Evolutionary conservation across 2,888 invertebrate species (phyloP).

Genomic region (Spatulosminthurus flaviceps): DNA sequence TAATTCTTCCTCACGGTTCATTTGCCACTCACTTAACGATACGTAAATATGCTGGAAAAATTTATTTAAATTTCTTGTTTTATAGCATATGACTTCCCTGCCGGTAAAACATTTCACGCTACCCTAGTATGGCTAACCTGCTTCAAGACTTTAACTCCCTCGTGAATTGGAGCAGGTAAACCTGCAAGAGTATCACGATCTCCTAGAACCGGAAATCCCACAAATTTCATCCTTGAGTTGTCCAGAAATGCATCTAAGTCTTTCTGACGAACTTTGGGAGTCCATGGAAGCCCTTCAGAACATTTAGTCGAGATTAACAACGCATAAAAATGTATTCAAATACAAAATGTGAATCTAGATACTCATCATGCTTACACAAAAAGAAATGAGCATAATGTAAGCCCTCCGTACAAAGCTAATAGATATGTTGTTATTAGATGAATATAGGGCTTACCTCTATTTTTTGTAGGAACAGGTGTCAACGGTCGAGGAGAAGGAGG

Average conservation of each 20-base stretch:
- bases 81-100: too few relatives aligned
- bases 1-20: conserved; percentile 89
- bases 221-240: conserved; percentile 91
- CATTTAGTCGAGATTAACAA: too few relatives aligned
- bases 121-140: conserved; percentile 69
- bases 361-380: too few relatives aligned
- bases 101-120: too few relatives aligned
- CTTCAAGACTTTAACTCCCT: conserved; percentile 90
- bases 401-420: too few relatives aligned
- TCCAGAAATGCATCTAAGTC: conserved; percentile 94
- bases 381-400: too few relatives aligned
- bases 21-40: conserved; percentile 91
- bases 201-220: conserved; percentile 85
- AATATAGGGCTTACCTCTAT: conserved; percentile 59
- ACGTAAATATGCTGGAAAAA: conserved; percentile 88
- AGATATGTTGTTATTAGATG: too few relatives aligned
- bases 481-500: conserved; percentile 70
- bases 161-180: conserved; percentile 94
- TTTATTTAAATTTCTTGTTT: too few relatives aligned
- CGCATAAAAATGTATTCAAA: too few relatives aligned
- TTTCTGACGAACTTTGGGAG: conserved; percentile 92
- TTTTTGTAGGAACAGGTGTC: conserved; percentile 67
- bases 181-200: conserved; percentile 92
- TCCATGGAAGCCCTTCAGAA: conserved; percentile 92
- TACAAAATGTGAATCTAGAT: too few relatives aligned